Percentiles rank a stretch among this genome's conserved stretches.
These are phyloP conservation scores for Phyllotis vaccarum DNA, from an alignment of 2,797 vertebrate species.

Conservation along the genomic window DNA sequence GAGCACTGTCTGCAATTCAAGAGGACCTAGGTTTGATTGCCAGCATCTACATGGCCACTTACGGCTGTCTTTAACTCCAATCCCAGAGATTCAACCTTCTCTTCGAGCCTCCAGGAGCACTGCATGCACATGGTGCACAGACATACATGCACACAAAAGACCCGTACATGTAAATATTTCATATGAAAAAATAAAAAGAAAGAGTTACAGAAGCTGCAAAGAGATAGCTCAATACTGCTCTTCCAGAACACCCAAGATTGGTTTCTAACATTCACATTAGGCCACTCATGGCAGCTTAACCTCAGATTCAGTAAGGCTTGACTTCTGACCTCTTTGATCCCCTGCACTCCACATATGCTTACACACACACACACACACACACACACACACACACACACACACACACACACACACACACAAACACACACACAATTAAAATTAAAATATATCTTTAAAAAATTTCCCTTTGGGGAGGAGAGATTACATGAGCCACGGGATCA, in stretches of 20 bases:
- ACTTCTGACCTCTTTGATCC: neutral
- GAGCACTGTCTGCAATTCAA: neutral
- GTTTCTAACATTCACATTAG: neutral
- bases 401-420: too few species aligned
- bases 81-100: neutral
- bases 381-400: too few species aligned
- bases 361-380: neutral
- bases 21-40: neutral
- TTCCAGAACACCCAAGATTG: neutral
- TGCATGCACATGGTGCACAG: neutral
- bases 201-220: neutral
- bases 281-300: neutral
- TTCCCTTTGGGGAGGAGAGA: too few species aligned
- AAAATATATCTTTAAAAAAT: neutral
- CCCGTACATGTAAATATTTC: neutral
- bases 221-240: neutral
- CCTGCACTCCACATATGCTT: too few species aligned
- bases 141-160: neutral
- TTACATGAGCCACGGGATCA: too few species aligned
- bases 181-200: neutral
- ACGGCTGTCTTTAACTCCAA: neutral
- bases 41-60: neutral
- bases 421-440: neutral
- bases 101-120: neutral
- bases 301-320: neutral